phyloP scores from a whole-genome alignment of 2,797 vertebrate genomes.

The Anniella stebbinsi region DNA sequence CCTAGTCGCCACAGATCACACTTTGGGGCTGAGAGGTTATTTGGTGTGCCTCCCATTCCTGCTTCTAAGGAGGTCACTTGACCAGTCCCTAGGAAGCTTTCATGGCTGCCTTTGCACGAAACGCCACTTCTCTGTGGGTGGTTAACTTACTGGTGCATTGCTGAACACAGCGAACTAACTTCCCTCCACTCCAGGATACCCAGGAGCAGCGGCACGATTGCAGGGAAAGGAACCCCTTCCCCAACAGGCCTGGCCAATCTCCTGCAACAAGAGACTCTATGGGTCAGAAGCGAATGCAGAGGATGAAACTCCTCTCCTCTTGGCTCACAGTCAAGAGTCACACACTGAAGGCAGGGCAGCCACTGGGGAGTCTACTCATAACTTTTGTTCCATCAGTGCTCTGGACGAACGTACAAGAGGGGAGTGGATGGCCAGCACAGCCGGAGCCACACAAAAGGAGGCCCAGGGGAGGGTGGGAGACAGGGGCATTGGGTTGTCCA shows the following conservation, averaged over 20 bases:
- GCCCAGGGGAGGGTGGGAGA: not conserved
- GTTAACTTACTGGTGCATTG: not conserved
- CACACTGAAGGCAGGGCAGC: not conserved
- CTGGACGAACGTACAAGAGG: not conserved
- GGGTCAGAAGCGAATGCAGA: slow-evolving; percentile 7
- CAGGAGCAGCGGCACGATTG: not conserved
- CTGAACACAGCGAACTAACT: not conserved
- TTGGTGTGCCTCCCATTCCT: slow-evolving; percentile 30
- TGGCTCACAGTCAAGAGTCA: not conserved
- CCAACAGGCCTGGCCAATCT: not conserved
- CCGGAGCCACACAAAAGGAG: not conserved
- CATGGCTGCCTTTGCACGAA: slow-evolving; percentile 17
- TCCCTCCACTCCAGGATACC: not conserved
- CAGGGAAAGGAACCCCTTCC: not conserved
- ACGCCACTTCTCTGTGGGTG: not conserved
- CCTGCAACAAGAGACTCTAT: not conserved
- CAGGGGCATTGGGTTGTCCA: slow-evolving; percentile 6
- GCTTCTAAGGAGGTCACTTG: slow-evolving; percentile 24
- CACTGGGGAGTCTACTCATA: not conserved
- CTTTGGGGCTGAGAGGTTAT: slow-evolving; percentile 35
- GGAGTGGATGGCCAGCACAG: not conserved
- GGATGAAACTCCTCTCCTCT: slow-evolving; percentile 5
- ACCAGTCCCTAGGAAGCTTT: slow-evolving; percentile 27
- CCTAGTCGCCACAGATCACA: slow-evolving; percentile 24
- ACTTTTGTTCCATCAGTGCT: not conserved